Evolutionary conservation across 64 coral and sea anemone genomes (phyloP).

Genomic region (Dendronephthya gigantea): DNA sequence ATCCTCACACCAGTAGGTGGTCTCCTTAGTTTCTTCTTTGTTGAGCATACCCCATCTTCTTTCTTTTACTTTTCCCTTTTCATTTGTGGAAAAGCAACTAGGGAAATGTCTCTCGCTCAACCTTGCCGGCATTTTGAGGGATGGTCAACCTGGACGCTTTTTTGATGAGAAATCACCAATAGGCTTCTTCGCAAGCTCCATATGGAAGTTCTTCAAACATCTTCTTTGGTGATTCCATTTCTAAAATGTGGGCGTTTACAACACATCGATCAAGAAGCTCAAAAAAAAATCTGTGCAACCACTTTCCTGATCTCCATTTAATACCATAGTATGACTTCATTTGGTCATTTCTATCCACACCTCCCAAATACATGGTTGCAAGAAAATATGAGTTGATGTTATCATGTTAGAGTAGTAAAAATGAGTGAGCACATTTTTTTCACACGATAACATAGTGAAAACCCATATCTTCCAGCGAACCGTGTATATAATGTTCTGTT

Average conservation of each 20-base stretch:
- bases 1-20: background rate
- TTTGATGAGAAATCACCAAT: slow-evolving; percentile 2
- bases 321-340: slow-evolving; percentile 1
- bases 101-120: background rate
- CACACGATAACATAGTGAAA: too few relatives aligned
- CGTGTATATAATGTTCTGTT: too few relatives aligned
- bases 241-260: background rate
- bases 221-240: background rate
- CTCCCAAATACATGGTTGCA: slow-evolving; percentile 14
- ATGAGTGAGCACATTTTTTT: too few relatives aligned
- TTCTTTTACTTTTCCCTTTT: background rate
- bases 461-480: too few relatives aligned
- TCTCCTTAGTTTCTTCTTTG: background rate
- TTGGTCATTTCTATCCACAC: background rate
- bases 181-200: slow-evolving; percentile 3
- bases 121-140: background rate
- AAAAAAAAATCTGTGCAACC: background rate
- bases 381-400: too few relatives aligned
- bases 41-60: background rate
- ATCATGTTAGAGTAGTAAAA: too few relatives aligned
- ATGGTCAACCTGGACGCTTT: background rate
- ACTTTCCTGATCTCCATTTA: background rate
- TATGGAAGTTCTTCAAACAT: background rate
- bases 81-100: background rate
- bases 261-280: slow-evolving; percentile 11